Evolutionary conservation across 2,888 invertebrate genomes (phyloP).

Genomic region (Ligdia adustata): DNA sequence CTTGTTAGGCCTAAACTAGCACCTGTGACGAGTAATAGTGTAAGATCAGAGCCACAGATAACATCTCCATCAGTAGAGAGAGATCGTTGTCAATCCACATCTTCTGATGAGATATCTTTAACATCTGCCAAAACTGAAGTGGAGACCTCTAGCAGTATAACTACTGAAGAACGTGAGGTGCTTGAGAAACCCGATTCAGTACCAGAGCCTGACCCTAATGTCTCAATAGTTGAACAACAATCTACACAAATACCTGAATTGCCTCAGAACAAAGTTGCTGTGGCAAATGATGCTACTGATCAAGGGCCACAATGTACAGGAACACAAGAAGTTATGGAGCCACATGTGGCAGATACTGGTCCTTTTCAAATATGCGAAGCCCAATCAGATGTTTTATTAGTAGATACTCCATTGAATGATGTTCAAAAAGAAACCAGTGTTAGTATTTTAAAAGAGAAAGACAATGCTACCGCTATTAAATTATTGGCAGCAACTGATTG

Average conservation of each 20-base stretch:
- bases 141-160: slow-evolving; percentile 42
- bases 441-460: slow-evolving; percentile 19
- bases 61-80: slow-evolving; percentile 42
- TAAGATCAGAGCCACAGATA: slow-evolving; percentile 42
- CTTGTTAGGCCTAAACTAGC: slow-evolving; percentile 72
- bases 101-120: slow-evolving; percentile 50
- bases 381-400: neutral
- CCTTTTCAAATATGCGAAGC: neutral
- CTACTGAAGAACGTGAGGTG: slow-evolving; percentile 41
- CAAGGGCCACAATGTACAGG: slow-evolving; percentile 11
- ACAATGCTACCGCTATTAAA: slow-evolving; percentile 28
- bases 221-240: slow-evolving; percentile 1
- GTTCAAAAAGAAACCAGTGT: slow-evolving; percentile 5
- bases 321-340: neutral
- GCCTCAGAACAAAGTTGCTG: neutral
- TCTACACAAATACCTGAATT: slow-evolving; percentile 10
- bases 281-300: slow-evolving; percentile 15
- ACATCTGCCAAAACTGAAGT: slow-evolving; percentile 36
- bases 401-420: slow-evolving; percentile 4
- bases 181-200: slow-evolving; percentile 2
- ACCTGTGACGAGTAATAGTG: slow-evolving; percentile 52
- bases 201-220: slow-evolving; percentile 3
- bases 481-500: slow-evolving; percentile 20
- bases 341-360: neutral
- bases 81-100: slow-evolving; percentile 71